Conservation (phyloP, 2,888 invertebrate species). For the Limnephilus marmoratus region DNA sequence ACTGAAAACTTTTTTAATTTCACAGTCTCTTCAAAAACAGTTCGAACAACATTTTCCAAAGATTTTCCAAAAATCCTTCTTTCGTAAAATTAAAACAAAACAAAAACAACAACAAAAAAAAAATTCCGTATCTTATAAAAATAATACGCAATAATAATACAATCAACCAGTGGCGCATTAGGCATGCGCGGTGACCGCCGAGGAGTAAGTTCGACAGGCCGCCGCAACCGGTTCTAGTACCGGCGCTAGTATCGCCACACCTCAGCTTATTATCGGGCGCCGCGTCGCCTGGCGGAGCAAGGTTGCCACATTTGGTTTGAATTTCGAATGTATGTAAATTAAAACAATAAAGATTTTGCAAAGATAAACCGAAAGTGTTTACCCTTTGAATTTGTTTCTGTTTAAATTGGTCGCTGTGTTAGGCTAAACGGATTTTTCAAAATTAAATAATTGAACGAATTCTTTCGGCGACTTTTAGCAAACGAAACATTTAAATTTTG, state of each 20-base stretch:
- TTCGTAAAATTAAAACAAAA: neutral
- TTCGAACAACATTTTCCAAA: too few relatives aligned
- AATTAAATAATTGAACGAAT: neutral
- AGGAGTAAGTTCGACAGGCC: neutral
- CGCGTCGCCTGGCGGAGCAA: neutral
- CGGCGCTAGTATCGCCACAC: slow-evolving; percentile 8
- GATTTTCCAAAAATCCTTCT: too few relatives aligned
- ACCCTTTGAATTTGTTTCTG: neutral
- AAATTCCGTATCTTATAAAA: neutral
- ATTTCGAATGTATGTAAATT: neutral
- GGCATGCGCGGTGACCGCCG: slow-evolving; percentile 22
- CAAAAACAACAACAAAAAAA: neutral
- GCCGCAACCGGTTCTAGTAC: neutral
- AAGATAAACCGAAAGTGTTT: neutral
- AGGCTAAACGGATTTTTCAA: neutral
- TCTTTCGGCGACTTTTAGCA: neutral
- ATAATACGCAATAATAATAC: neutral
- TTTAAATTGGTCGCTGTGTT: neutral
- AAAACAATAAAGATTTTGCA: neutral
- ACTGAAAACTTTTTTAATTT: too few relatives aligned
- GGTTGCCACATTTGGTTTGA: neutral
- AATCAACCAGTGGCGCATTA: neutral
- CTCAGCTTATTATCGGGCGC: neutral
- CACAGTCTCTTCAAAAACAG: neutral
- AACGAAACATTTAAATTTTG: neutral